These are phyloP conservation scores for Ceratina australensis DNA, from an alignment of 1,140 invertebrate genomes.

Conservation along the genomic window DNA sequence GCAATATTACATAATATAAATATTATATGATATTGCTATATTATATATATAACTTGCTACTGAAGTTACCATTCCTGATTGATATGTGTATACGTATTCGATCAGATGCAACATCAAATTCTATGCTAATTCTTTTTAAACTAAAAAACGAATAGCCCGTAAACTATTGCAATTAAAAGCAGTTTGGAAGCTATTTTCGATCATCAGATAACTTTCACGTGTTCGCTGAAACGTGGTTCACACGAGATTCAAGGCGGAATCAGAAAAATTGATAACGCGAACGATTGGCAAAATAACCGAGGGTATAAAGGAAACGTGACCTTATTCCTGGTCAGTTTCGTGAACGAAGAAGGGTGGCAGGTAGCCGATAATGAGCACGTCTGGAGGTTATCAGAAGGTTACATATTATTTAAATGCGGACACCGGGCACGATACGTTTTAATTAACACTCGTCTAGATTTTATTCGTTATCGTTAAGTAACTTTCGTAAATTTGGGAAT, in stretches of 20 bases:
- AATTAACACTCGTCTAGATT: slow-evolving; percentile 37
- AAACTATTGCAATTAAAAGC: too few species aligned
- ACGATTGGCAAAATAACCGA: not conserved
- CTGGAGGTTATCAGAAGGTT: slow-evolving; percentile 54
- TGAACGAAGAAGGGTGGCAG: too few species aligned
- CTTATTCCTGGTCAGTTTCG: slow-evolving; percentile 9
- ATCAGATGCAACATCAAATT: too few species aligned
- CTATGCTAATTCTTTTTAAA: too few species aligned
- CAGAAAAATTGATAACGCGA: not conserved
- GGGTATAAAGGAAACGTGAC: not conserved
- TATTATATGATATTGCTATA: too few species aligned
- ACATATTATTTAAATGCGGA: slow-evolving; percentile 11
- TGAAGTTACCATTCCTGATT: too few species aligned
- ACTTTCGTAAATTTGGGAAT: too few species aligned
- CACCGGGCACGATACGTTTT: slow-evolving; percentile 28
- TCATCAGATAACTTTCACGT: slow-evolving; percentile 45
- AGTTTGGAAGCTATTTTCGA: slow-evolving; percentile 37
- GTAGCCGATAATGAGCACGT: slow-evolving; percentile 14
- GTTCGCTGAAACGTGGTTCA: slow-evolving; percentile 37
- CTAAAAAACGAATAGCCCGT: too few species aligned
- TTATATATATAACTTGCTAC: too few species aligned
- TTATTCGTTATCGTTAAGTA: slow-evolving; percentile 8
- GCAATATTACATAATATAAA: too few species aligned
- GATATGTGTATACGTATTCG: too few species aligned
- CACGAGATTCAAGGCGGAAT: slow-evolving; percentile 43